phyloP scores from a whole-genome alignment of 2,797 vertebrate species.

The Xenops minutus region DNA sequence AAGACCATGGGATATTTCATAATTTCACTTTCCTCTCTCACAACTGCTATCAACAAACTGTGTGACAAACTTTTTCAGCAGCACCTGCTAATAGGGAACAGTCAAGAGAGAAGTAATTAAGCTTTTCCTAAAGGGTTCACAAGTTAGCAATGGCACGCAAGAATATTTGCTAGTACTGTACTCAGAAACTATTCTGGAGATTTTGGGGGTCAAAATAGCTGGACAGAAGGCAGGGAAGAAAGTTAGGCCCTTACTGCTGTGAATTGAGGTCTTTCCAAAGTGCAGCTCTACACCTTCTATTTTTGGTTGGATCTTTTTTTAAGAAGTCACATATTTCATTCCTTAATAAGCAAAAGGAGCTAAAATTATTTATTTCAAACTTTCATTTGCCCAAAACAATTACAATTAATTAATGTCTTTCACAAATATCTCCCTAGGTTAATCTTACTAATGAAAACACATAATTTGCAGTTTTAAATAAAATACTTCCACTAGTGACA shows the following conservation, averaged over 20 bases:
- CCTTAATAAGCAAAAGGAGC: slow-evolving; percentile 11
- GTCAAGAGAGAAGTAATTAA: background rate
- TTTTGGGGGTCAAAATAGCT: background rate
- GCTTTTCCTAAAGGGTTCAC: background rate
- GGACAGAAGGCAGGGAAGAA: background rate
- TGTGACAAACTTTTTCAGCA: background rate
- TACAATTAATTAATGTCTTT: background rate
- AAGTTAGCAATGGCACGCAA: background rate
- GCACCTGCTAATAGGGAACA: background rate
- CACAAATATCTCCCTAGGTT: background rate
- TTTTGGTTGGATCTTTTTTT: background rate
- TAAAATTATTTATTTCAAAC: background rate
- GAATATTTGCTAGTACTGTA: background rate
- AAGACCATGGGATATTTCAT: background rate
- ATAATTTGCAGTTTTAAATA: background rate
- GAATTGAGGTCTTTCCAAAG: background rate
- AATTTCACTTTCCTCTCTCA: background rate
- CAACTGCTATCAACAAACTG: background rate
- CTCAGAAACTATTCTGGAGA: background rate
- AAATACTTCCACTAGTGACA: background rate
- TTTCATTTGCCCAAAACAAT: slow-evolving; percentile 27
- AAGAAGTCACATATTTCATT: background rate
- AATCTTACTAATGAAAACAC: background rate
- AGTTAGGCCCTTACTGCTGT: background rate
- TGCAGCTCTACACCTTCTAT: background rate